Percentiles rank a stretch among this genome's conserved stretches.
These are phyloP conservation scores for Syrmaticus mikado DNA, from an alignment of 2,113 vertebrate genomes.

Conservation along the genomic window DNA sequence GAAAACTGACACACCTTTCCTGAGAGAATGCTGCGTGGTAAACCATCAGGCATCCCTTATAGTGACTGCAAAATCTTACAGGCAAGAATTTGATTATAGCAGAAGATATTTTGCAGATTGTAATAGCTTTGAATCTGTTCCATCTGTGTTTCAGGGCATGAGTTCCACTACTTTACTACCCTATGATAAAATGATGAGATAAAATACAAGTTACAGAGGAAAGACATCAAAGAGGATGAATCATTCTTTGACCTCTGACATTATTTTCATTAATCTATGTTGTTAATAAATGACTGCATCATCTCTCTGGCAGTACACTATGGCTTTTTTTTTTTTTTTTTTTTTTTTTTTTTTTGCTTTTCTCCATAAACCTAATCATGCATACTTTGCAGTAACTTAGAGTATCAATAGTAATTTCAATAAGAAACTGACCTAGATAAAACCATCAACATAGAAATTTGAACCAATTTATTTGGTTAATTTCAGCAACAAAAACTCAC, in stretches of 20 bases:
- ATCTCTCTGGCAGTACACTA: neutral
- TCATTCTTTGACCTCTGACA: neutral
- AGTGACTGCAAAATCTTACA: neutral
- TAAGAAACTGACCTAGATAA: neutral
- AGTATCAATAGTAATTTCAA: neutral
- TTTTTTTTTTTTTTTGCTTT: too few species aligned
- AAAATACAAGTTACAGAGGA: neutral
- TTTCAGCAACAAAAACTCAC: neutral
- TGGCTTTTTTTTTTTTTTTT: too few species aligned
- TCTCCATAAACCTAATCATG: neutral
- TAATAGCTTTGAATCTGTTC: neutral
- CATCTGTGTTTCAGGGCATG: neutral
- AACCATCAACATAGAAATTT: neutral
- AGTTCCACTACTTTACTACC: neutral
- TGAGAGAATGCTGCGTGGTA: neutral
- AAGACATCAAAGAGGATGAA: neutral
- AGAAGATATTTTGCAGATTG: neutral
- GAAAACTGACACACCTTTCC: neutral
- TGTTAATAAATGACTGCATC: neutral
- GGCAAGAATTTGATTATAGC: neutral
- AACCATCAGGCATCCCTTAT: neutral
- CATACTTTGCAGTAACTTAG: neutral
- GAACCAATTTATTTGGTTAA: neutral
- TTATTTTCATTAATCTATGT: slow-evolving; percentile 3
- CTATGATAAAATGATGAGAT: neutral